phyloP scores from a whole-genome alignment of 2,113 vertebrate genomes.

The Erythrolamprus reginae region DNA sequence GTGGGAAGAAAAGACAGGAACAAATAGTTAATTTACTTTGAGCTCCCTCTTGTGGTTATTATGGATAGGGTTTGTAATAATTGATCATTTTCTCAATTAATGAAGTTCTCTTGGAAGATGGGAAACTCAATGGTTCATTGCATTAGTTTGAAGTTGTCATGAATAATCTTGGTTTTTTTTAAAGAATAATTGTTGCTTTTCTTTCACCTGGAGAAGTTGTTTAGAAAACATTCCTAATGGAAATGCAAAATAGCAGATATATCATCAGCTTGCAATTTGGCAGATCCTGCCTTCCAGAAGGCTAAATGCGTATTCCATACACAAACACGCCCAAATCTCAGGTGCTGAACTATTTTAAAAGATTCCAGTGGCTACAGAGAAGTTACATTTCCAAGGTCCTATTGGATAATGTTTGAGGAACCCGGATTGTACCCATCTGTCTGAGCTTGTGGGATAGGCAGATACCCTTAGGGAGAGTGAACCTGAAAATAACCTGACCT shows the following conservation, averaged over 20 bases:
- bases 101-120: background rate
- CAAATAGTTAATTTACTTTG: slow-evolving; percentile 34
- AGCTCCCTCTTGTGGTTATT: slow-evolving; percentile 60
- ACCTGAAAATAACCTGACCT: background rate
- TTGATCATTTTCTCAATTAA: background rate
- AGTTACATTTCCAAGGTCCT: background rate
- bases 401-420: background rate
- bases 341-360: background rate
- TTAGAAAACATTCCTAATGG: background rate
- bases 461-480: background rate
- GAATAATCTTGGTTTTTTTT: background rate
- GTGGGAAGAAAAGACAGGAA: background rate
- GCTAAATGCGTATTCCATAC: background rate
- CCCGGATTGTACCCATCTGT: background rate
- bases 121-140: background rate
- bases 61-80: background rate
- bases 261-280: background rate
- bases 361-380: background rate
- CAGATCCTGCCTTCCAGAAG: background rate
- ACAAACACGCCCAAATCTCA: background rate
- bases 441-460: background rate
- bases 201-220: background rate
- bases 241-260: background rate
- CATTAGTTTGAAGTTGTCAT: background rate
- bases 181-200: background rate